Conservation (phyloP, 2,797 vertebrate genomes). For the Microcaecilia unicolor region DNA sequence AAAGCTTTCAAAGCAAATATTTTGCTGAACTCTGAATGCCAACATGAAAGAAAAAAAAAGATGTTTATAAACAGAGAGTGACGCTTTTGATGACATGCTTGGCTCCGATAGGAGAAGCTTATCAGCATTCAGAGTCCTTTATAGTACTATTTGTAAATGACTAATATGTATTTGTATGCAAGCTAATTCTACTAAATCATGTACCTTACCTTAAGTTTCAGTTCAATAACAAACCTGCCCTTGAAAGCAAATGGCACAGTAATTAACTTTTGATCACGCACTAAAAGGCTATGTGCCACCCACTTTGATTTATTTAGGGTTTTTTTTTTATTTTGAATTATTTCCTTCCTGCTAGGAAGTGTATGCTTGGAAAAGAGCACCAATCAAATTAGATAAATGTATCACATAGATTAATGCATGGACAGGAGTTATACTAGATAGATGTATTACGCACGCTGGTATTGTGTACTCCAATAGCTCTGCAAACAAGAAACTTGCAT, state of each 20-base stretch:
- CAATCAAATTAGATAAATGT: no score
- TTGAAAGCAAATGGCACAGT: slow-evolving; percentile 46
- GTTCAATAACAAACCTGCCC: slow-evolving; percentile 40
- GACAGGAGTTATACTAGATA: no score
- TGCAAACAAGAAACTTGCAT: slow-evolving; percentile 35
- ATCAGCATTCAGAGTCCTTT: slow-evolving; percentile 28
- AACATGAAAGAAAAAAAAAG: slow-evolving; percentile 18
- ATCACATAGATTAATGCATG: no score
- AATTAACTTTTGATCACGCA: slow-evolving; percentile 24
- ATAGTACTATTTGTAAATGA: slow-evolving; percentile 47
- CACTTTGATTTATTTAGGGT: slow-evolving; percentile 18
- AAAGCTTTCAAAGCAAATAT: slow-evolving; percentile 44
- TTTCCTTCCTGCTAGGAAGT: slow-evolving; percentile 26
- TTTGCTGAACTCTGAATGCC: slow-evolving; percentile 42
- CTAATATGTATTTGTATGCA: slow-evolving; percentile 39
- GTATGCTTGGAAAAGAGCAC: slow-evolving; percentile 30
- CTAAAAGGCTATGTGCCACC: slow-evolving; percentile 19
- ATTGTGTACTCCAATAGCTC: slow-evolving; percentile 40
- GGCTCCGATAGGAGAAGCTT: slow-evolving; percentile 35
- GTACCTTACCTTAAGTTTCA: slow-evolving; percentile 56
- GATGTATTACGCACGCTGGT: no score
- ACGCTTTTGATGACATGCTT: slow-evolving; percentile 39
- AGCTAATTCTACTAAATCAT: slow-evolving; percentile 65
- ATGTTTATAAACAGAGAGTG: slow-evolving; percentile 44
- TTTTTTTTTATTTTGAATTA: no score